Evolutionary conservation across 2,888 invertebrate genomes (phyloP).

Genomic region (Heliconius ismenius): DNA sequence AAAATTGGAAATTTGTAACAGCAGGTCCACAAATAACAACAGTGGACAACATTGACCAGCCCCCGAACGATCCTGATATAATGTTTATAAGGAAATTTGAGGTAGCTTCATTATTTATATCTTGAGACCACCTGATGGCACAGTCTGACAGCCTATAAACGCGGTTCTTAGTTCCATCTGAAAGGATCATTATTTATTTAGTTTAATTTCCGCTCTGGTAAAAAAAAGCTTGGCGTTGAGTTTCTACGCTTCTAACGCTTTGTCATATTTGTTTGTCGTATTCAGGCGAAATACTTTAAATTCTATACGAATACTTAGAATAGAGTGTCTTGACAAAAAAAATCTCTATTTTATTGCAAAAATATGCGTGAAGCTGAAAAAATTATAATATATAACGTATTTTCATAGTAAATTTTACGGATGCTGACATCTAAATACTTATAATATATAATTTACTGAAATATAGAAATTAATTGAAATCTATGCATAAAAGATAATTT

Average conservation of each 20-base stretch:
- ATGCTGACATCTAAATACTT: no score
- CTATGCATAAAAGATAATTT: no score
- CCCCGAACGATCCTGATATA: conserved; percentile 72
- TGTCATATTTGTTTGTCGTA: no score
- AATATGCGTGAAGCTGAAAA: neutral
- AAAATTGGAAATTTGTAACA: neutral
- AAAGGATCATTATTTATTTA: no score
- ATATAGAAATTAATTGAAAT: no score
- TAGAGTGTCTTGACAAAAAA: neutral
- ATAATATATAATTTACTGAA: no score
- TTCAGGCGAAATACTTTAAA: no score
- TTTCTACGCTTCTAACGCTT: neutral
- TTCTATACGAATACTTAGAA: no score
- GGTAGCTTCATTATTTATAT: conserved; percentile 49
- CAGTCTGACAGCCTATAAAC: no score
- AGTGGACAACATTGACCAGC: conserved; percentile 63
- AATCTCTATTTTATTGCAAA: neutral
- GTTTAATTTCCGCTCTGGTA: neutral
- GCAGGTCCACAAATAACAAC: conserved; percentile 74
- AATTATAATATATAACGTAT: no score
- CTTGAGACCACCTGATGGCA: neutral
- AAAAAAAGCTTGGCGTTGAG: neutral
- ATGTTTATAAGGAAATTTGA: conserved; percentile 73
- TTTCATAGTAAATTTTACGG: no score
- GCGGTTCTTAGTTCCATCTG: no score